Percentiles rank a stretch among this genome's conserved stretches.
These are phyloP conservation scores for Cosmia pyralina DNA, from an alignment of 2,888 invertebrate genomes.

Conservation along the genomic window DNA sequence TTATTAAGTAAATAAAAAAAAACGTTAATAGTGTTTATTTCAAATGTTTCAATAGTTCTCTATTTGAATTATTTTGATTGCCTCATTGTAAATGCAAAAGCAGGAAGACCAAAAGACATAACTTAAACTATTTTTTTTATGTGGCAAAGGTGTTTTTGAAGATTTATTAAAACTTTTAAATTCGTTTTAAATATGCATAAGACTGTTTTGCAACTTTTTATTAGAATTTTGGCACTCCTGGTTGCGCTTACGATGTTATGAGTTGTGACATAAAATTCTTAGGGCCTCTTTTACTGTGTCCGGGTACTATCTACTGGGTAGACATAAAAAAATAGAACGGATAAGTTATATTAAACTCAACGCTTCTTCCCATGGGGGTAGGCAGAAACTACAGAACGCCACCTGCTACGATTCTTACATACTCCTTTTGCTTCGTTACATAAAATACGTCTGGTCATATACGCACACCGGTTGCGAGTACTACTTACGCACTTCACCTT, in stretches of 20 bases:
- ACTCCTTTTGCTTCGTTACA: neutral
- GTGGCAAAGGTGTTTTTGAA: neutral
- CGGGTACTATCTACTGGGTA: neutral
- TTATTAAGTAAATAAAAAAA: neutral
- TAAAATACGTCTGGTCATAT: neutral
- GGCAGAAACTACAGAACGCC: neutral
- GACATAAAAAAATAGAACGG: neutral
- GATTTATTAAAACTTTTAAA: slow-evolving; percentile 12
- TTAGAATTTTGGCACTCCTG: neutral
- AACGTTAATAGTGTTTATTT: neutral
- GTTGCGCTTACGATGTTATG: neutral
- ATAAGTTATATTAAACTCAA: neutral
- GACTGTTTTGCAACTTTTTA: slow-evolving; percentile 19
- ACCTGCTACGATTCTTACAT: neutral
- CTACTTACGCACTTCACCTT: neutral
- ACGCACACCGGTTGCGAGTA: neutral
- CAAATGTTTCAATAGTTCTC: neutral
- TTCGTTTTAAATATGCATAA: slow-evolving; percentile 21
- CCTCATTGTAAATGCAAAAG: neutral
- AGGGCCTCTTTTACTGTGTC: neutral
- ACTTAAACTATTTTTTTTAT: neutral
- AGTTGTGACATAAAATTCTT: slow-evolving; percentile 9
- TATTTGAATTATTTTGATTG: neutral
- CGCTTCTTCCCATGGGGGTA: neutral
- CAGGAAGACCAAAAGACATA: neutral